Evolutionary conservation across 1,140 invertebrate species (phyloP).

Genomic region (Belonocnema kinseyi): DNA sequence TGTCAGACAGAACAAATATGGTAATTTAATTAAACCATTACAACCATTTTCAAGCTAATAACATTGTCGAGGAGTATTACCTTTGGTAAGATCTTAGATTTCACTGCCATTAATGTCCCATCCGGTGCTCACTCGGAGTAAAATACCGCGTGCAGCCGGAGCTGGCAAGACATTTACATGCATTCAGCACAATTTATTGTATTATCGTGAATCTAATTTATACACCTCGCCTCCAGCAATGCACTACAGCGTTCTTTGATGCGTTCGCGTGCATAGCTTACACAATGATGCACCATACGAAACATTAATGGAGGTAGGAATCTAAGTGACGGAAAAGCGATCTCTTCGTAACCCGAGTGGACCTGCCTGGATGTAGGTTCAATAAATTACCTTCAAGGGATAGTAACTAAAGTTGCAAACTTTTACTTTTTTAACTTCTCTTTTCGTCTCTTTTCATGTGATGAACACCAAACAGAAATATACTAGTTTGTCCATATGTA

Average conservation of each 20-base stretch:
- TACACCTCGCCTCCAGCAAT: conserved; percentile 39
- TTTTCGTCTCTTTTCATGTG: no score
- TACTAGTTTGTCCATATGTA: no score
- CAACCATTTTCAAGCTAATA: conserved; percentile 28
- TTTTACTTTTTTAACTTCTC: background rate
- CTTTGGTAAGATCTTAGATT: conserved; percentile 29
- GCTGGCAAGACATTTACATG: conserved; percentile 57
- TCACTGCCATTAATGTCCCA: conserved; percentile 24
- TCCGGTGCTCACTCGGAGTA: conserved; percentile 21
- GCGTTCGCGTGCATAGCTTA: conserved; percentile 22
- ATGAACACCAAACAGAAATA: no score
- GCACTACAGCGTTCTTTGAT: background rate
- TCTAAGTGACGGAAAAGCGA: conserved; percentile 27
- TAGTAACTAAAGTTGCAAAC: background rate
- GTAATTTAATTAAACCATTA: conserved; percentile 30
- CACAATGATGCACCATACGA: conserved; percentile 20
- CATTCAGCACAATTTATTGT: conserved; percentile 63
- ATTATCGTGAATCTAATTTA: conserved; percentile 66
- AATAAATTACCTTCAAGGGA: conserved; percentile 10
- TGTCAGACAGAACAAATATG: background rate
- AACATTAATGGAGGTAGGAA: conserved; percentile 24
- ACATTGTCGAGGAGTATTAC: conserved; percentile 21
- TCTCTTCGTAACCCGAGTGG: background rate
- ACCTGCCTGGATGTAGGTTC: background rate
- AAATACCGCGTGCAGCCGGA: conserved; percentile 50